These are phyloP conservation scores for Epiblema foenella DNA, from an alignment of 2,888 invertebrate species.

Conservation along the genomic window DNA sequence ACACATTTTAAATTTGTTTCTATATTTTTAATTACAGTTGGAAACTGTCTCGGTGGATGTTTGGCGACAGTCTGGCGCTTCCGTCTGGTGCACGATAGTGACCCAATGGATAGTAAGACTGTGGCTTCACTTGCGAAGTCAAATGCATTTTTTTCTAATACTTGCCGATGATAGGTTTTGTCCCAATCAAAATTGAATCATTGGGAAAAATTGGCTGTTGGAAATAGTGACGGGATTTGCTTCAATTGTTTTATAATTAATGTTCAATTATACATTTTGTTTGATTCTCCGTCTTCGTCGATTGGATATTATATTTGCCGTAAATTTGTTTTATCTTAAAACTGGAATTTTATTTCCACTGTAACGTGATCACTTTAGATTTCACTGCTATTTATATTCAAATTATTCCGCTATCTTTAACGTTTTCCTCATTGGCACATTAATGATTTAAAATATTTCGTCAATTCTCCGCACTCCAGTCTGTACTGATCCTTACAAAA, in stretches of 20 bases:
- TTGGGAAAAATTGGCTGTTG: not conserved
- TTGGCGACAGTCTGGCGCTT: slow-evolving; percentile 67
- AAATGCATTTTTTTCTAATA: not conserved
- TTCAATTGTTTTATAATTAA: not conserved
- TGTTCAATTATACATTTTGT: too few relatives aligned
- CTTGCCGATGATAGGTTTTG: not conserved
- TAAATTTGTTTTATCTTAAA: not conserved
- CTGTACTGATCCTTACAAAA: slow-evolving; percentile 12
- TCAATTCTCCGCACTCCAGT: not conserved
- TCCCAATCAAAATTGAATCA: not conserved
- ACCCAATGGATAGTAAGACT: slow-evolving; percentile 1
- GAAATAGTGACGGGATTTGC: not conserved
- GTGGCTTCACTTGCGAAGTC: slow-evolving; percentile 17
- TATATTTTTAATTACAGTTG: slow-evolving; percentile 31
- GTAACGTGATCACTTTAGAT: not conserved
- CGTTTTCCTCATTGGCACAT: not conserved
- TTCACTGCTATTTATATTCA: not conserved
- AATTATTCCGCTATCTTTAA: not conserved
- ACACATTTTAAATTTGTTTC: slow-evolving; percentile 60
- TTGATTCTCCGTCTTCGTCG: not conserved
- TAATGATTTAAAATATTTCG: not conserved
- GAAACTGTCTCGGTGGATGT: slow-evolving; percentile 59
- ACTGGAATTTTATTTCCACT: not conserved
- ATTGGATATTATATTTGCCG: too few relatives aligned
- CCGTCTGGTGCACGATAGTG: slow-evolving; percentile 68